phyloP scores from a whole-genome alignment of 2,797 vertebrate genomes.

The Momotus momota region DNA sequence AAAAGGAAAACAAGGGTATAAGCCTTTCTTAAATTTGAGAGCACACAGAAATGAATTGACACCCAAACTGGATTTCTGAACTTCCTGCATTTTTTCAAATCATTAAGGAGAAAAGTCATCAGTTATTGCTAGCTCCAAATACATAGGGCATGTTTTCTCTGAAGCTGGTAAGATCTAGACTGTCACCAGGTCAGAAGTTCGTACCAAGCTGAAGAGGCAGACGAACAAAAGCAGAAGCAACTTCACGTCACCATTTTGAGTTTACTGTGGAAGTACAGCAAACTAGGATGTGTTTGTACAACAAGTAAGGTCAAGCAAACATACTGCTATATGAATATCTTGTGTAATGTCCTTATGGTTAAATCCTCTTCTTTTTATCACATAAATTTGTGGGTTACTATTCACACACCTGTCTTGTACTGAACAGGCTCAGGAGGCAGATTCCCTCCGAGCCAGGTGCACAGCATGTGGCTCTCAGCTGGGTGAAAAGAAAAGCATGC shows the following conservation, averaged over 20 bases:
- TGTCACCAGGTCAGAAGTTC: not conserved
- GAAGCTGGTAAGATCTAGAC: not conserved
- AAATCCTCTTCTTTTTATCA: not conserved
- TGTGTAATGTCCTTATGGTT: not conserved
- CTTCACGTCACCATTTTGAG: not conserved
- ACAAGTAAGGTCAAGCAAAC: not conserved
- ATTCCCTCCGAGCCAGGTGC: slow-evolving; percentile 25
- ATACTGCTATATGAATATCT: not conserved
- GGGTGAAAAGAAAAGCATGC: slow-evolving; percentile 21
- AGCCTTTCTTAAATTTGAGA: not conserved
- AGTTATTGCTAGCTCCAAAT: not conserved
- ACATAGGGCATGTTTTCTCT: not conserved
- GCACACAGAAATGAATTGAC: not conserved
- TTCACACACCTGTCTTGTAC: not conserved
- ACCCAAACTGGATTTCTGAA: not conserved
- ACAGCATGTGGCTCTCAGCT: slow-evolving; percentile 13
- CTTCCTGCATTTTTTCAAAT: not conserved
- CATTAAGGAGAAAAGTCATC: not conserved
- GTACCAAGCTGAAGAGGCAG: not conserved
- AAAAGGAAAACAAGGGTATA: not conserved
- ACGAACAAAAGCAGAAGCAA: not conserved
- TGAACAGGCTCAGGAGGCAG: not conserved
- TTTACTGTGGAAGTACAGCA: not conserved
- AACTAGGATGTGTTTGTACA: not conserved
- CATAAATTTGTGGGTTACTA: not conserved